These are phyloP conservation scores for Xylophagus ater DNA, from an alignment of 2,888 invertebrate genomes.

Conservation along the genomic window DNA sequence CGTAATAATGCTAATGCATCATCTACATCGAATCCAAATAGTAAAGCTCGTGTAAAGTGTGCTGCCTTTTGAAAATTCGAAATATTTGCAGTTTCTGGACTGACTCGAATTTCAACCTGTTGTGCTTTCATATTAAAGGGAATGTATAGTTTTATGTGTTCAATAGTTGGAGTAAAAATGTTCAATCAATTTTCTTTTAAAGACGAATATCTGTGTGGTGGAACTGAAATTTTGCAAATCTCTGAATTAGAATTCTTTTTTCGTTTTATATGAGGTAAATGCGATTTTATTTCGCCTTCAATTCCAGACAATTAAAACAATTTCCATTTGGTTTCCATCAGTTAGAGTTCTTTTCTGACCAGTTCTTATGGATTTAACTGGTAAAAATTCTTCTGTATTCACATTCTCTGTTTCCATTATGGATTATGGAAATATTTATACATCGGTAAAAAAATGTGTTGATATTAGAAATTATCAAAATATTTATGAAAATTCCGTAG, in stretches of 20 bases:
- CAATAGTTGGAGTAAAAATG: conserved; percentile 91
- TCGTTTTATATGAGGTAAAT: conserved; percentile 40
- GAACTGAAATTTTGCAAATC: conserved; percentile 74
- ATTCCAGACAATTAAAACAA: conserved; percentile 56
- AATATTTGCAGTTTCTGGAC: conserved; percentile 56
- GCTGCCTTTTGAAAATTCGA: conserved; percentile 92
- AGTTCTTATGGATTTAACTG: conserved; percentile 23
- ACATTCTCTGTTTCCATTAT: conserved; percentile 33
- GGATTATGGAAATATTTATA: neutral
- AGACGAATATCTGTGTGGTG: conserved; percentile 86
- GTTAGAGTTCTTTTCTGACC: conserved; percentile 29
- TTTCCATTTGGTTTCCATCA: conserved; percentile 49
- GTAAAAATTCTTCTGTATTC: conserved; percentile 27
- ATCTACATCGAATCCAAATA: conserved; percentile 93
- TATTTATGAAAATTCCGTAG: too few species aligned
- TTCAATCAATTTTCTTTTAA: conserved; percentile 95
- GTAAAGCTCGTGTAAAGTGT: conserved; percentile 95
- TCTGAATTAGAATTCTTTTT: conserved; percentile 44
- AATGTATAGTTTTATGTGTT: conserved; percentile 86
- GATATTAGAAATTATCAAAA: neutral
- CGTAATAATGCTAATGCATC: conserved; percentile 90
- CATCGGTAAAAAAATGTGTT: neutral
- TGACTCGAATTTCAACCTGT: conserved; percentile 45
- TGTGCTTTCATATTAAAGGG: conserved; percentile 86
- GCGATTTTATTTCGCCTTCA: conserved; percentile 40